Base-by-base conservation (phyloP, 2,888 invertebrate genomes). In the Drosophila quinaria region DNA sequence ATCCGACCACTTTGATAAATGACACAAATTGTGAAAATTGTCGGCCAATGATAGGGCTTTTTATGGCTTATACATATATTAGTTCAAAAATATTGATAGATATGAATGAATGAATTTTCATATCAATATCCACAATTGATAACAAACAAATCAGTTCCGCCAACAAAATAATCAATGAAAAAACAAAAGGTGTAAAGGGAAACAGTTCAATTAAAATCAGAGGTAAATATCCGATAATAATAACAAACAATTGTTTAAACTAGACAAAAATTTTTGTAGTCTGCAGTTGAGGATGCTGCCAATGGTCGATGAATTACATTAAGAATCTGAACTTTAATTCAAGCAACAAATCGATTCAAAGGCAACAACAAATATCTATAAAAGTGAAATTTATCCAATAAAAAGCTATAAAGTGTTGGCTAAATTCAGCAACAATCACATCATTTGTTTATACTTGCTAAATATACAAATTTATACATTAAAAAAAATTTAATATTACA, bases 1-100 rank as follows among this genome's bases (percentile, higher is more conserved):
- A 54, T n/a, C 9, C n/a, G 19, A 46, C 6, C 46, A 61, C 22
- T 51, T 50, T 78, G 68, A 75, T 74, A 74, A 75, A 75, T 78
- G 29, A 59, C 29, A 51, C 41, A 51, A 77, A 71, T 60, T 52
- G 29, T 61, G 33, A 17, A 60, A 33, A 35, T 17, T 64, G 47
- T 71, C 64, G 71, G 31, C 31, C 33, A 41, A 67, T 50, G 67
- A 74, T 74, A 65, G 60, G 39, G 42, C 22, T 9, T 11, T 50
- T 52, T 31, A 33, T 22, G 35, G 42, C 51, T 52, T 47, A 65
- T 39, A 56, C 49, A 33, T 39, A 56, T 51, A 33, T 58, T 22
- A 41, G 49, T 78, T 56, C 35, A 13, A 59, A 55, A 55, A 56
- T 50, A 44, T 11, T 37, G 6, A 56, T 44, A 56, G 47, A 72